Evolutionary conservation across 1,140 invertebrate genomes (phyloP), one percentile per base, ranked within the genome.

Genomic region (Daktulosphaira vitifoliae): DNA sequence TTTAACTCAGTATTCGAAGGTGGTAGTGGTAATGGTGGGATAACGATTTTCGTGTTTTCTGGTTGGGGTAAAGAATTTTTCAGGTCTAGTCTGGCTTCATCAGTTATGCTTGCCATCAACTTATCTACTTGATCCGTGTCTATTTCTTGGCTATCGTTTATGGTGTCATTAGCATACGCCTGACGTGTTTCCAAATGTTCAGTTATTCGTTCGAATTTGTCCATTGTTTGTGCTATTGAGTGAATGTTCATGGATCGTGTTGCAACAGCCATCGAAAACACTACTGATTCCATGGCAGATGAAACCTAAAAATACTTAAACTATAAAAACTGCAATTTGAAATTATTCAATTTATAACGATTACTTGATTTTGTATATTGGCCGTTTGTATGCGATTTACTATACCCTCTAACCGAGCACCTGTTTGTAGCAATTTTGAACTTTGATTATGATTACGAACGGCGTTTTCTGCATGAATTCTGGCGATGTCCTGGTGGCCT

Each of bases 51-150:
- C 8, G 49, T 16, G 16, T 26, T 26, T 49, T 39, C 59, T 20
- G 39, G n/a, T 3, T 33, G 6, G 50, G n/a, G 37, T 29, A 42
- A 44, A 46, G 42, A 65, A 13, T 49, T 52, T 26, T 62, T 51
- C 39, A 39, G 54, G 20, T 18, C 29, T n/a, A n/a, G 64, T 20
- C 48, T 49, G 11, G 39, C 68, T 46, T 42, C 23, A n/a, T 65
- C 56, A 8, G n/a, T 8, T 33, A 52, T 33, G 5, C 15, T 37
- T 7, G 59, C 68, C 62, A 44, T 44, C 18, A 38, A 33, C 42
- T 7, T 13, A 16, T 29, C 20, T n/a, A 37, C 48, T 15, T 56
- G 38, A 22, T 52, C 29, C 38, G 29, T 13, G 33, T 39, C 23
- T 8, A 5, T 22, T 23, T 23, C 23, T 8, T 16, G 7, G 23